Base-by-base conservation (phyloP, 2,888 invertebrate species). In the Andrena bicolor region DNA sequence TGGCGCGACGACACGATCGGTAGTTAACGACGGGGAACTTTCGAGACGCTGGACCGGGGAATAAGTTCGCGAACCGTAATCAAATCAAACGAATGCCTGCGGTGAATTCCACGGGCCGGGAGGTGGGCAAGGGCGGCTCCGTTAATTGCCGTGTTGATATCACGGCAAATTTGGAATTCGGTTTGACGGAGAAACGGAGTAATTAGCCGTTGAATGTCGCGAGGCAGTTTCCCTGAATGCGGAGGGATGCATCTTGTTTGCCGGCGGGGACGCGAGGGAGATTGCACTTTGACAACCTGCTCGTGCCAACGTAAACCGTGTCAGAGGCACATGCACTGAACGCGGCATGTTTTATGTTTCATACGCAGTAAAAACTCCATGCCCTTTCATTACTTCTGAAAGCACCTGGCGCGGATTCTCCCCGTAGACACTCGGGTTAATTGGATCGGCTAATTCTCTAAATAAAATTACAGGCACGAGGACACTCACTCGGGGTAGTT, bases 161-260 rank as follows among this genome's bases (percentile, higher is more conserved):
- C 68, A 73, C 20, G 58, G 70, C n/a, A 65, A 77, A 87, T 83
- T 80, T 76, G 71, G 35, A 76, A 83, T 85, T 85, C 71, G 63
- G 68, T 85, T 83, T 83, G 70, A 65, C 68, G 71, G 41, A 68
- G 75, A 73, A 74, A 72, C 66, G 51, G 51, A 73, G 71, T 87
- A 87, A 87, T 87, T 87, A 85, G 32, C 60, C 20, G 61, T 23
- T 61, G 68, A 83, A 77, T 76, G 72, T 83, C 81, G 76, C 65
- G 32, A 82, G 66, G 68, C 60, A 76, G 82, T 80, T 78, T 26
- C 41, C 74, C 23, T 61, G 73, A 70, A 77, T 81, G 48, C 58
- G 56, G 49, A n/a, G 64, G 49, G 23, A 49, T 71, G 64, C 64
- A 56, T 68, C 78, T 74, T 84, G 82, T 84, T 82, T 80, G 51